Conservation (phyloP, 2,797 vertebrate species). For the Semaprochilodus insignis region DNA sequence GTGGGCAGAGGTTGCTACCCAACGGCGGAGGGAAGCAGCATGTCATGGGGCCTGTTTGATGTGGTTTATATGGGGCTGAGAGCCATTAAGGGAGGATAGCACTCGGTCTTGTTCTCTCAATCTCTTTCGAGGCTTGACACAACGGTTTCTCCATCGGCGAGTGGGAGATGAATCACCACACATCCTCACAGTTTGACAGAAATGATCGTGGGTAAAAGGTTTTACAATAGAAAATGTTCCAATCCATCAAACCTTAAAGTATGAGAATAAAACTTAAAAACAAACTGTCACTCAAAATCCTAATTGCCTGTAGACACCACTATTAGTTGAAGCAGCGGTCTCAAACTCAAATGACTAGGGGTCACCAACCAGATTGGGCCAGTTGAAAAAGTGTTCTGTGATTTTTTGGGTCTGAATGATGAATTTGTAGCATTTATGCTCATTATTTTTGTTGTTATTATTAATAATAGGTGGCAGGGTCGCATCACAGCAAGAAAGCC, state of each 20-base stretch:
- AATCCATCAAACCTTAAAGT: constrained; percentile 7
- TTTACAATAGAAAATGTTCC: constrained; percentile 21
- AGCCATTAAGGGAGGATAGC: constrained; percentile 48
- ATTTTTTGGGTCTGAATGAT: too few species aligned
- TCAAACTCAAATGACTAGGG: too few species aligned
- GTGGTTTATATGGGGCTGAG: constrained; percentile 31
- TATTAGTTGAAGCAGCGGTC: background rate
- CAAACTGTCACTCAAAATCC: background rate
- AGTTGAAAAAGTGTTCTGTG: too few species aligned
- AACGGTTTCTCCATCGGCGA: constrained; percentile 50
- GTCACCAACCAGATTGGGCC: too few species aligned
- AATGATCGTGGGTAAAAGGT: background rate
- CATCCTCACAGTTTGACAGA: constrained; percentile 20
- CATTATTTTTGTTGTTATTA: too few species aligned
- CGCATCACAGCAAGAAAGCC: too few species aligned
- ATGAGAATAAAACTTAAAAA: background rate
- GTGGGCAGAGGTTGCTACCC: constrained; percentile 18
- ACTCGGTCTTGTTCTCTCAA: constrained; percentile 14
- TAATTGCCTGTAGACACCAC: background rate
- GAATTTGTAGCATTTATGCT: too few species aligned
- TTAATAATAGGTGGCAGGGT: too few species aligned
- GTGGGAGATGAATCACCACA: constrained; percentile 29
- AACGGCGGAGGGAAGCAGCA: constrained; percentile 25
- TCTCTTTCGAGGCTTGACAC: constrained; percentile 42
- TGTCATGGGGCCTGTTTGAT: constrained; percentile 42